Evolutionary conservation across 1,140 invertebrate genomes (phyloP), one percentile per base, ranked within the genome.

Genomic region (Hermatobates lingyangjiaoensis): DNA sequence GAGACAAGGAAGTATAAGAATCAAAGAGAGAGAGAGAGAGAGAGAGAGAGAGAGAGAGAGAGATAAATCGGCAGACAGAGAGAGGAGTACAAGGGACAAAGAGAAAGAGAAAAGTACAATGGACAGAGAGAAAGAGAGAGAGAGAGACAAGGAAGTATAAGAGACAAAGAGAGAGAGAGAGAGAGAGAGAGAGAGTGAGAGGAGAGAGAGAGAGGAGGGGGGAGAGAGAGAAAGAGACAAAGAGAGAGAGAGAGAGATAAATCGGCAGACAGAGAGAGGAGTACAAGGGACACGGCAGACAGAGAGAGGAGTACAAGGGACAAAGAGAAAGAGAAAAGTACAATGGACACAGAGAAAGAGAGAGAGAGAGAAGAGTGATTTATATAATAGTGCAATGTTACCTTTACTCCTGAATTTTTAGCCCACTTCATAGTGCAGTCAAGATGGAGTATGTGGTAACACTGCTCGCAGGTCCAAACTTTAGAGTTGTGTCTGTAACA

Each of bases 381-480:
- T 3, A 25, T 48, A 20, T 3, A 5, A 18, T 45, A 20, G 30
- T 27, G 34, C 25, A n/a, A 18, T n/a, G 18, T 66, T 68, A 74
- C 80, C 77, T 42, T 42, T 26, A 74, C 73, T 62, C 81, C 74
- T 21, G 86, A 88, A 30, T 81, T 82, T 46, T 74, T 73, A 1
- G 87, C 89, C 93, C 93, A 97, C 61, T 88, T 87, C 54, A 80
- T 80, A 34, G 89, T 81, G 64, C 93, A 96, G 50, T 76, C 74
- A 2, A 97, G 69, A 70, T 95, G 93, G 50, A 92, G 71, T 56
- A 94, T 82, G 62, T 95, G 85, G 67, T 79, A 94, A 60, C 93
- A 97, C 56, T 83, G 86, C 30, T 68, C 60, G 65, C 93, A 98
- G 15, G 78, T 84, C 93, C 93, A 98, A 26, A 90, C 79, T 10